Conservation (phyloP, 2,888 invertebrate genomes). For the Apotomis capreana region DNA sequence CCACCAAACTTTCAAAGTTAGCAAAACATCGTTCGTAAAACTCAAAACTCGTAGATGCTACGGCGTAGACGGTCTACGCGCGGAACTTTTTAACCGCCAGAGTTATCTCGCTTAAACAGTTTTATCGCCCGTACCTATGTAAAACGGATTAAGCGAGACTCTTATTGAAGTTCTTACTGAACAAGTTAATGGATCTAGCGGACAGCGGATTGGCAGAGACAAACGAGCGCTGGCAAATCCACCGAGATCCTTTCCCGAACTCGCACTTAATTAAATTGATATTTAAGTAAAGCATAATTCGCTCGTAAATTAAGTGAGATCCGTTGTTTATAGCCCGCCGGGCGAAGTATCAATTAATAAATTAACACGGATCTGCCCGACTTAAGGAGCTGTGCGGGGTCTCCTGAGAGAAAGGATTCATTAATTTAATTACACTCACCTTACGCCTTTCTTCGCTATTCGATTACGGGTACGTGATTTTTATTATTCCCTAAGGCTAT, state of each 20-base stretch:
- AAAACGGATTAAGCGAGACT: constrained; percentile 20
- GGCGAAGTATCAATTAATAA: constrained; percentile 81
- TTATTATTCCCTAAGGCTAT: constrained; percentile 26
- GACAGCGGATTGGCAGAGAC: constrained; percentile 67
- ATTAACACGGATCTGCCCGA: constrained; percentile 76
- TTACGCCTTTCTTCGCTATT: constrained; percentile 44
- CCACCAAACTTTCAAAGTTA: no score
- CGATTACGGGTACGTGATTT: constrained; percentile 41
- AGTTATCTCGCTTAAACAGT: neutral
- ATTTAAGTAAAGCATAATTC: constrained; percentile 83
- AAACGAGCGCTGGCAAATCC: constrained; percentile 72
- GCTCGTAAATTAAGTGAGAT: constrained; percentile 82
- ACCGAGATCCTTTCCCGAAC: constrained; percentile 68
- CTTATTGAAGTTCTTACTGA: constrained; percentile 23
- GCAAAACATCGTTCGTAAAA: neutral
- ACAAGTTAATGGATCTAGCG: constrained; percentile 24
- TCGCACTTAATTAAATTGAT: constrained; percentile 82
- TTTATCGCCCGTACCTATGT: constrained; percentile 15
- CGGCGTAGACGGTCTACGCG: neutral
- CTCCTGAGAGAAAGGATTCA: constrained; percentile 67
- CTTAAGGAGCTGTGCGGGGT: constrained; percentile 73
- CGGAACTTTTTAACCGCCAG: neutral
- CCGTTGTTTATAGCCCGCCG: constrained; percentile 79
- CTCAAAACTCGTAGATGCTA: neutral
- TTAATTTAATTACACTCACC: constrained; percentile 73